phyloP scores from a whole-genome alignment of 2,888 invertebrate genomes.

The Neuroscelio doddi region DNA sequence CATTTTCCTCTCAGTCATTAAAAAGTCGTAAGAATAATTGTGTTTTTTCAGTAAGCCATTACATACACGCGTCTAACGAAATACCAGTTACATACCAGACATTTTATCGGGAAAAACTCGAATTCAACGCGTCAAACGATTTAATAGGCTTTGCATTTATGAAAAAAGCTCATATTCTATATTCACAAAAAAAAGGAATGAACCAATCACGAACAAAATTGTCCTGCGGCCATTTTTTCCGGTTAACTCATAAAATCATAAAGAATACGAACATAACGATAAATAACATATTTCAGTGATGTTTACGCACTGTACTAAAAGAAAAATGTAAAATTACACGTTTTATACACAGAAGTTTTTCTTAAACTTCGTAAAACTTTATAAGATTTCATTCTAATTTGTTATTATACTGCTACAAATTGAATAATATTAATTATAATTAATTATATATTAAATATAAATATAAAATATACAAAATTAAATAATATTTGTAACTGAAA shows the following conservation, averaged over 20 bases:
- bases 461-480: too few relatives aligned
- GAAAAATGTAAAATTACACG: background rate
- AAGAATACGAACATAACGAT: background rate
- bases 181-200: background rate
- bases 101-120: background rate
- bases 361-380: too few relatives aligned
- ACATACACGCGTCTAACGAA: too few relatives aligned
- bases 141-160: background rate
- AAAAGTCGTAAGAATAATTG: background rate
- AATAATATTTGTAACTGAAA: too few relatives aligned
- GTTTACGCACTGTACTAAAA: background rate
- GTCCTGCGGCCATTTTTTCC: background rate
- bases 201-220: background rate
- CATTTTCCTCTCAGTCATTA: background rate
- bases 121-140: background rate
- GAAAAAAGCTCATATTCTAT: background rate
- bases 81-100: too few relatives aligned
- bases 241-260: background rate
- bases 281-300: slow-evolving; percentile 1
- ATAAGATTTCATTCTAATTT: too few relatives aligned
- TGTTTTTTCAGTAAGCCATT: background rate
- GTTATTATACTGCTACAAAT: too few relatives aligned
- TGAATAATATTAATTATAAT: too few relatives aligned
- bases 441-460: too few relatives aligned
- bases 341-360: too few relatives aligned